Evolutionary conservation across 2,113 vertebrate genomes (phyloP).

Genomic region (Laticauda colubrina): DNA sequence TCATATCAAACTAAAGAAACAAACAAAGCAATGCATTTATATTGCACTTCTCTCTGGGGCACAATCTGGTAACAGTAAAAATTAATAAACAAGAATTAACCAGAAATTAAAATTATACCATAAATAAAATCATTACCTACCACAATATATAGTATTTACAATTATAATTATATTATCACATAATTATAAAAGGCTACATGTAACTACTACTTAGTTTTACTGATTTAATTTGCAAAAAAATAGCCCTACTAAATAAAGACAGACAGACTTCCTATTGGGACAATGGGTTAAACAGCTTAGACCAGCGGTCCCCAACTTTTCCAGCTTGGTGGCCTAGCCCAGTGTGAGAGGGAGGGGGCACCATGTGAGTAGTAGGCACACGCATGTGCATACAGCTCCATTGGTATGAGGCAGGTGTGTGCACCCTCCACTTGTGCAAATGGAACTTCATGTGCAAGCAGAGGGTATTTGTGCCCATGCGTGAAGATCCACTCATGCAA

Average conservation of each 20-base stretch:
- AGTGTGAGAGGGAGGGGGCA: no score
- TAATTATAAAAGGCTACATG: not conserved
- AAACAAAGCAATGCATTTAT: not conserved
- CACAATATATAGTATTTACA: not conserved
- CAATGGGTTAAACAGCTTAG: not conserved
- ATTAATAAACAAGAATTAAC: not conserved
- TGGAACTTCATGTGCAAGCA: no score
- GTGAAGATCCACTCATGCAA: no score
- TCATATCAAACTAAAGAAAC: not conserved
- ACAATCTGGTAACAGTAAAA: not conserved
- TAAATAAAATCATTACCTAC: not conserved
- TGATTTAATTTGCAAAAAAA: not conserved
- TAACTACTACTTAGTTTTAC: not conserved
- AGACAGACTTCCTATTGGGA: not conserved
- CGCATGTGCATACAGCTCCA: no score
- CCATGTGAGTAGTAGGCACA: no score
- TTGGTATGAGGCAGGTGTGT: no score
- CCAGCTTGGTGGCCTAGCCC: no score
- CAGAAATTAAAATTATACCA: not conserved
- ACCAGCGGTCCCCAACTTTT: no score
- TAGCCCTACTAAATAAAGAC: not conserved
- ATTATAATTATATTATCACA: not conserved
- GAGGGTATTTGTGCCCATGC: no score
- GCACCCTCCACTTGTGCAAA: no score
- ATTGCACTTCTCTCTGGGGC: not conserved